Evolutionary conservation across 2,888 invertebrate genomes (phyloP).

Genomic region (Petrophora chlorosata): DNA sequence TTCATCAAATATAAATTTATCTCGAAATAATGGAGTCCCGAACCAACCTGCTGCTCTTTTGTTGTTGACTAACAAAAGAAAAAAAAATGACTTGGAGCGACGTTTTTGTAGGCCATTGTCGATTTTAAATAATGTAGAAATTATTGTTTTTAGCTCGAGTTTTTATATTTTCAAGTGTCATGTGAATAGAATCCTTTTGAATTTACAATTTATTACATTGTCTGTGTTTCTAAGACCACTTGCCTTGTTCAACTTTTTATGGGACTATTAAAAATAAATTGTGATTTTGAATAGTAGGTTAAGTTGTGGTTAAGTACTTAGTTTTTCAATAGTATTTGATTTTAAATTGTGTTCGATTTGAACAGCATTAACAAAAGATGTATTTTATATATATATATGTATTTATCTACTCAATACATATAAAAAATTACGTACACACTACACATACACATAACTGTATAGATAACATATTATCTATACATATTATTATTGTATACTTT

Average conservation of each 20-base stretch:
- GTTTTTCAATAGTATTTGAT: too few relatives aligned
- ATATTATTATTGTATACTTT: too few relatives aligned
- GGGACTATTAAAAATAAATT: slow-evolving; percentile 15
- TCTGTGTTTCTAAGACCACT: slow-evolving; percentile 44
- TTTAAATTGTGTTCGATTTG: too few relatives aligned
- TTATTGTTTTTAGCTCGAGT: slow-evolving; percentile 72
- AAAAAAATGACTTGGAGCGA: slow-evolving; percentile 44
- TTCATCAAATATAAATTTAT: slow-evolving; percentile 82
- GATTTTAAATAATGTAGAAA: slow-evolving; percentile 56
- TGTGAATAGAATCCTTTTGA: slow-evolving; percentile 55
- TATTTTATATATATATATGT: too few relatives aligned
- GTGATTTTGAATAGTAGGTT: too few relatives aligned
- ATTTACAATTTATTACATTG: slow-evolving; percentile 49
- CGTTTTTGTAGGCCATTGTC: slow-evolving; percentile 58
- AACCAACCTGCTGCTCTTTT: slow-evolving; percentile 69
- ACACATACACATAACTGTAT: too few relatives aligned
- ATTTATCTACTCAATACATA: too few relatives aligned
- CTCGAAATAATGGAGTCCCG: slow-evolving; percentile 63
- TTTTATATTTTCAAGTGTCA: slow-evolving; percentile 62
- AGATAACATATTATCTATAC: too few relatives aligned
- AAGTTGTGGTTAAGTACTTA: too few relatives aligned
- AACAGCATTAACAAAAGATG: too few relatives aligned
- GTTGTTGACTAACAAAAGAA: slow-evolving; percentile 45
- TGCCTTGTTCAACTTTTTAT: slow-evolving; percentile 41
- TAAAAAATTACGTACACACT: too few relatives aligned